Percentiles rank a stretch among this genome's conserved stretches.
phyloP scores from a whole-genome alignment of 2,113 vertebrate genomes.

The Hymenochirus boettgeri region DNA sequence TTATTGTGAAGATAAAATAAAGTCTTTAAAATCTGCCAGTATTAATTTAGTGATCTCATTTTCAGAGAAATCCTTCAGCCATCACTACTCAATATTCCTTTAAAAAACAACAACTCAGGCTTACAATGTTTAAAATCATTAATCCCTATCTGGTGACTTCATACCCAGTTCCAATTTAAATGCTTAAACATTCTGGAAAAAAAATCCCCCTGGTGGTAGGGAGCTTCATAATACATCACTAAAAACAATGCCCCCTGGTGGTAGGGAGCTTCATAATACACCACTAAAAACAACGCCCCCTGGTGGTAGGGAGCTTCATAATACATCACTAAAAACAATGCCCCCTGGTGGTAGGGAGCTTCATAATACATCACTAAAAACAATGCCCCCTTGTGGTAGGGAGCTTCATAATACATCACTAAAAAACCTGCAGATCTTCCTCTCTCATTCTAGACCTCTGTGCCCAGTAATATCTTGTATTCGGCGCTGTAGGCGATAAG shows the following conservation, averaged over 20 bases:
- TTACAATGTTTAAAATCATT: neutral
- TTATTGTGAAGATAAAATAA: conserved; percentile 1
- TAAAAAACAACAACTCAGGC: neutral
- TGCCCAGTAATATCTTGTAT: neutral
- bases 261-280: too few relatives aligned
- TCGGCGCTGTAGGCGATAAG: neutral
- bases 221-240: too few relatives aligned
- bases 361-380: too few relatives aligned
- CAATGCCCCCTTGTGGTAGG: too few relatives aligned
- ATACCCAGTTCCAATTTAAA: neutral
- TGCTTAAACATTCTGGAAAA: too few relatives aligned
- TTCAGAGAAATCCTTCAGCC: neutral
- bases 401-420: neutral
- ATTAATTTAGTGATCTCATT: neutral
- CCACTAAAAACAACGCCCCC: too few relatives aligned
- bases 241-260: too few relatives aligned
- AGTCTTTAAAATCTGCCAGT: neutral
- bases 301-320: too few relatives aligned
- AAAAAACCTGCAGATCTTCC: neutral
- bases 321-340: too few relatives aligned
- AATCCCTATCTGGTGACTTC: neutral
- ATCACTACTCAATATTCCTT: neutral
- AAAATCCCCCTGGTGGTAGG: too few relatives aligned
- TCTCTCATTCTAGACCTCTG: neutral
- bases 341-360: too few relatives aligned